Evolutionary conservation across 2,797 vertebrate genomes (phyloP).

Genomic region (Heliangelus exortis): DNA sequence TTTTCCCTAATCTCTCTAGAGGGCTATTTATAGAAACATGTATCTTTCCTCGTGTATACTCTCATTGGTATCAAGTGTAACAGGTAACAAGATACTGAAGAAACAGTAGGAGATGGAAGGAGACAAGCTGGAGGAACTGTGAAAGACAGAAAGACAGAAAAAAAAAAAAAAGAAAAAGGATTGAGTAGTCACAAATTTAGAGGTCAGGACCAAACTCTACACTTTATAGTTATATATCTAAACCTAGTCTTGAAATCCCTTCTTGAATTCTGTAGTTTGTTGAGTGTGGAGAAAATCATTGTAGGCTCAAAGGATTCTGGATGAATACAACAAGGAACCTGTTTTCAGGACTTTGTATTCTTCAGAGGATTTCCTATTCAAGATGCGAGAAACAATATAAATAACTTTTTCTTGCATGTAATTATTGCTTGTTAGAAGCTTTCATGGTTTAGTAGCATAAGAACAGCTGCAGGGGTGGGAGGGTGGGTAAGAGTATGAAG

Average conservation of each 20-base stretch:
- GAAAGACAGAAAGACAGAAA: not conserved
- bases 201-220: not conserved
- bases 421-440: not conserved
- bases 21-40: not conserved
- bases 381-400: not conserved
- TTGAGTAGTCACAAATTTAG: not conserved
- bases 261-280: not conserved
- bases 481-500: not conserved
- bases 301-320: not conserved
- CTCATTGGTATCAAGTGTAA: not conserved
- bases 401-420: not conserved
- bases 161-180: not conserved
- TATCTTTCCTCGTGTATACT: not conserved
- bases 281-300: not conserved
- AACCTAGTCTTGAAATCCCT: not conserved
- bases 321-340: not conserved
- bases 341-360: not conserved
- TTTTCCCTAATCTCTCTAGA: not conserved
- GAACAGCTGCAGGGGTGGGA: fast-evolving
- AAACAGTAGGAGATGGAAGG: not conserved
- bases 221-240: not conserved
- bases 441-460: not conserved
- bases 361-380: not conserved
- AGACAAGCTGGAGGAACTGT: not conserved
- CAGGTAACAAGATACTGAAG: not conserved